A percentile compares a stretch with the other conserved stretches of the same genome.
These are phyloP conservation scores for Pantherophis guttatus DNA, from an alignment of 2,113 vertebrate genomes.

Conservation along the genomic window DNA sequence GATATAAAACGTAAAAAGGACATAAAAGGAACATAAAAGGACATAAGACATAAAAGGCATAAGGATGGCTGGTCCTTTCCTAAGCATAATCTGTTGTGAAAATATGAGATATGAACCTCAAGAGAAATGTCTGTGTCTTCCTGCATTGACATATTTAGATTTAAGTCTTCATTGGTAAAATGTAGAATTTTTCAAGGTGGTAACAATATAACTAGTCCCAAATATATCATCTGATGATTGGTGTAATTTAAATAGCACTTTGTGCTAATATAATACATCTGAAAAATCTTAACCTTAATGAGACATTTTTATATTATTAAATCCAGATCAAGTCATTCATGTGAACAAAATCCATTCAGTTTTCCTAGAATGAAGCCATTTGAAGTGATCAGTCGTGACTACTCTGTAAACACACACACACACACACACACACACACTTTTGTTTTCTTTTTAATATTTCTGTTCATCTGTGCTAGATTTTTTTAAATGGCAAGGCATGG, in stretches of 20 bases:
- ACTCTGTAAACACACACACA: constrained; percentile 8
- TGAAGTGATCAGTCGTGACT: constrained; percentile 36
- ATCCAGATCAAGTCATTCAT: constrained; percentile 46
- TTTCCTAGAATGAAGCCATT: constrained; percentile 54
- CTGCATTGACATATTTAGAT: not conserved
- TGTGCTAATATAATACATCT: constrained; percentile 21
- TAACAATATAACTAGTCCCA: constrained; percentile 8
- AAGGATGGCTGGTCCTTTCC: not conserved
- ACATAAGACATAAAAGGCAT: not conserved
- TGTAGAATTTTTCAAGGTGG: not conserved
- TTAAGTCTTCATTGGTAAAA: not conserved
- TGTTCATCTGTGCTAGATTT: constrained; percentile 5
- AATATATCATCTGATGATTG: constrained; percentile 20
- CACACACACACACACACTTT: not conserved
- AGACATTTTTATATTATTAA: constrained; percentile 51
- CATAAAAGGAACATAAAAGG: not conserved
- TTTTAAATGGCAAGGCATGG: constrained; percentile 13
- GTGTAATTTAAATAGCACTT: constrained; percentile 25
- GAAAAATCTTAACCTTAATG: constrained; percentile 39
- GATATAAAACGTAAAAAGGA: not conserved
- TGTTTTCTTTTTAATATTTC: constrained; percentile 1
- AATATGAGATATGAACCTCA: not conserved
- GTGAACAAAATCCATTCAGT: constrained; percentile 36
- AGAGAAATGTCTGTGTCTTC: not conserved
- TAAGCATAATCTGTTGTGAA: not conserved